Evolutionary conservation across 2,888 invertebrate genomes (phyloP).

Genomic region (Sinopyrophorus schimmeli): DNA sequence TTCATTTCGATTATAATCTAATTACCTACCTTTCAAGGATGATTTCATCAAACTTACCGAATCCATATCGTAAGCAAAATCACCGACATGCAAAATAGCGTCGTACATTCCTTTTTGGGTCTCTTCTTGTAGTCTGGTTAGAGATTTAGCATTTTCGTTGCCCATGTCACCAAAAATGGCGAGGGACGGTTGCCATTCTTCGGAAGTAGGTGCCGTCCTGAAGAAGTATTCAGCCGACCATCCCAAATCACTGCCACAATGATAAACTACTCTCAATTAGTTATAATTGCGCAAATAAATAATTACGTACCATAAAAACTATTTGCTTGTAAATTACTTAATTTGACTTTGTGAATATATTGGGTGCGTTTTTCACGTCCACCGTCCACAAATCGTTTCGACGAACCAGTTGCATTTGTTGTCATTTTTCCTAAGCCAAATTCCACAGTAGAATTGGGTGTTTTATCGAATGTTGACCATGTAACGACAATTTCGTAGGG

Average conservation of each 20-base stretch:
- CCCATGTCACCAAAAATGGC: conserved; percentile 96
- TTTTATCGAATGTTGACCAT: conserved; percentile 78
- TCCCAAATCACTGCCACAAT: conserved; percentile 76
- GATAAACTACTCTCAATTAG: conserved; percentile 70
- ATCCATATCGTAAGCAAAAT: conserved; percentile 95
- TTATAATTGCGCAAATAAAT: not conserved
- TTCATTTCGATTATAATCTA: no score
- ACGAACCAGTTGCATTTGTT: conserved; percentile 60
- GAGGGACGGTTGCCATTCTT: conserved; percentile 73
- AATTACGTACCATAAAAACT: conserved; percentile 64
- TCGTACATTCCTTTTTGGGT: conserved; percentile 79
- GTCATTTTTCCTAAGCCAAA: conserved; percentile 68
- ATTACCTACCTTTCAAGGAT: conserved; percentile 1
- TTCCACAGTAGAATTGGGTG: conserved; percentile 69
- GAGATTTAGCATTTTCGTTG: conserved; percentile 84
- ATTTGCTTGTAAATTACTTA: conserved; percentile 64
- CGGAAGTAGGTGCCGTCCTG: conserved; percentile 64
- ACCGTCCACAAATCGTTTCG: conserved; percentile 73
- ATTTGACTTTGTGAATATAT: conserved; percentile 76
- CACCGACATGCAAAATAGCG: conserved; percentile 88
- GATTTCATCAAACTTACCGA: conserved; percentile 53
- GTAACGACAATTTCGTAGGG: conserved; percentile 74
- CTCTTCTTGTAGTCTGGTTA: conserved; percentile 83
- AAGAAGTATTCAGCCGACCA: conserved; percentile 85
- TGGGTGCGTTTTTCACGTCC: conserved; percentile 66